Base-by-base conservation (phyloP, 37 sponge, comb jelly and placozoan genomes). In the Bolinopsis microptera region DNA sequence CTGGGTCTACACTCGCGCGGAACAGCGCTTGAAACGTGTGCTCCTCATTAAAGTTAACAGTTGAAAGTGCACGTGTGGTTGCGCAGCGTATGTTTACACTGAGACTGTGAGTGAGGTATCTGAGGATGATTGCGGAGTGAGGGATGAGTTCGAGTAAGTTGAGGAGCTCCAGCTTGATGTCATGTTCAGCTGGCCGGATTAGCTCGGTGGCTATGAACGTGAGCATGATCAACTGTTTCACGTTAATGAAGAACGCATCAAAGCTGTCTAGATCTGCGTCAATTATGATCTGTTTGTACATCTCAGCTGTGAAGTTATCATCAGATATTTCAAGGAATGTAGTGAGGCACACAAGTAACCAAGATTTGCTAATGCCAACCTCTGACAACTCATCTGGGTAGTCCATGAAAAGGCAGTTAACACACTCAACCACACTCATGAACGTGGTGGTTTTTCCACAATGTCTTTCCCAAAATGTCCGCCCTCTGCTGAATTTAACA, bases 301-400 rank as follows among this genome's bases (percentile, higher is more conserved):
- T 8, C 31, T n/a, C 75, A 30, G 5, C 31, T 28, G 75, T 30
- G 5, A 72, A 23, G 31, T 5, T 72, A 28, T 72, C 75, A 3
- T 72, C 75, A 72, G 75, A 72, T n/a, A 28, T 72, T 21, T 72
- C n/a, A n/a, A 72, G 75, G 75, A 72, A 72, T n/a, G 75, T 72
- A n/a, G 75, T 30, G 18, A 72, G 13, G 75, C 75, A 72, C n/a
- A 72, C 75, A 2, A 72, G 18, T 28, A 72, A 30, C 75, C 75
- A 72, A 72, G 75, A 28, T 21, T 28, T n/a, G 25, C 75, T 28
- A 8, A 72, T 72, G 32, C 27, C 27, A 3, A 3, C 26, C 61
- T 13, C 61, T 48, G 61, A 48, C 31, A 72, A 5, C 75, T 72
- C 75, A 8, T 72, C 75, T 72, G 75, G 75, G 32, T 72, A 72